These are phyloP conservation scores for Papilio elwesi DNA, from an alignment of 2,888 invertebrate species.

Conservation along the genomic window DNA sequence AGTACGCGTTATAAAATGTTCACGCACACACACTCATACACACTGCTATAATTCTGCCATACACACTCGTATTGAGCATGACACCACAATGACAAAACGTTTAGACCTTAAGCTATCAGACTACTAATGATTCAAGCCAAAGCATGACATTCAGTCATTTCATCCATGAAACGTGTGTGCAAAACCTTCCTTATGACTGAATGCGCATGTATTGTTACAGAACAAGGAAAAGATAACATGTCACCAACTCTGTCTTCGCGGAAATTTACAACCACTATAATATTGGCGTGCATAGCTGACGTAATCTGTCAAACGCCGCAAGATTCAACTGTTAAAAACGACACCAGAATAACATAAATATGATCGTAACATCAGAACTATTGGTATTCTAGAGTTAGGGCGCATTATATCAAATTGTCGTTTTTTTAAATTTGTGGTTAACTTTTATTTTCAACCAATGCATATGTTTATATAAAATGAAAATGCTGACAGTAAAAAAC, in stretches of 20 bases:
- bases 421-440: no score
- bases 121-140: neutral
- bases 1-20: neutral
- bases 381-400: no score
- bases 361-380: no score
- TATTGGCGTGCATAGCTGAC: neutral
- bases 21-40: neutral
- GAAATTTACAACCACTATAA: conserved; percentile 2
- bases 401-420: no score
- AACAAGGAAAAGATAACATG: neutral
- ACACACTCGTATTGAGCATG: no score
- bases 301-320: neutral
- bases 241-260: neutral
- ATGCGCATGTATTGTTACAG: neutral
- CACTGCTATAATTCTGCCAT: no score
- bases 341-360: no score
- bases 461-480: no score
- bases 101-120: neutral
- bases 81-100: neutral
- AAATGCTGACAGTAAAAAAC: no score
- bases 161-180: neutral
- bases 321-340: no score
- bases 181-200: neutral
- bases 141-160: neutral
- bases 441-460: no score